A percentile compares a stretch with the other conserved stretches of the same genome.
Evolutionary conservation across 2,888 invertebrate species (phyloP).

Genomic region (Biston betularia): DNA sequence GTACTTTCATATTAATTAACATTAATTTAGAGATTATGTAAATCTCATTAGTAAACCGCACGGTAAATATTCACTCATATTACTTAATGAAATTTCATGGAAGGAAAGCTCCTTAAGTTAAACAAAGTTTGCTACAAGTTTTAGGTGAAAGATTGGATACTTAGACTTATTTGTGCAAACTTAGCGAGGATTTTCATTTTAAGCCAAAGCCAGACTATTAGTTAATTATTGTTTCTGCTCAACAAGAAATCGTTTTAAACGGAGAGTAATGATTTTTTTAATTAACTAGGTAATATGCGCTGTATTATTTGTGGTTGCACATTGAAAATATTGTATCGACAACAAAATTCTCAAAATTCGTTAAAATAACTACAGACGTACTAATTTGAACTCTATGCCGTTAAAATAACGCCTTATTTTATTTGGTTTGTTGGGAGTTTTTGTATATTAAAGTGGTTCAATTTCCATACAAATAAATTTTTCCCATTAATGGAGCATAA

Average conservation of each 20-base stretch:
- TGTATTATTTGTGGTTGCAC: not conserved
- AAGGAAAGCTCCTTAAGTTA: slow-evolving; percentile 38
- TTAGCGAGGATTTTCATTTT: slow-evolving; percentile 19
- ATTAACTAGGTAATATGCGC: not conserved
- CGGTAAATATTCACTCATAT: slow-evolving; percentile 20
- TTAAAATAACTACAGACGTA: too few relatives aligned
- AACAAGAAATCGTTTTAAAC: not conserved
- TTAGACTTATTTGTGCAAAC: slow-evolving; percentile 30
- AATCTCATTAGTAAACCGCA: slow-evolving; percentile 24
- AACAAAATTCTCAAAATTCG: too few relatives aligned
- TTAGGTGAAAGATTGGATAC: slow-evolving; percentile 37
- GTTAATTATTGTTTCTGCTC: slow-evolving; percentile 1
- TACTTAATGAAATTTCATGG: slow-evolving; percentile 36
- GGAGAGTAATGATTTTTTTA: not conserved
- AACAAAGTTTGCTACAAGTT: slow-evolving; percentile 33
- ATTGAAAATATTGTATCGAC: too few relatives aligned
- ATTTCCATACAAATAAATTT: too few relatives aligned
- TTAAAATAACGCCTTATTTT: too few relatives aligned
- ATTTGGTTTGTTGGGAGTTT: too few relatives aligned
- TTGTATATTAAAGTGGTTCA: too few relatives aligned
- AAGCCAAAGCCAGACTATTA: slow-evolving; percentile 24
- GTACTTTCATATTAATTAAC: slow-evolving; percentile 10
- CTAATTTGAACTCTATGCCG: too few relatives aligned
- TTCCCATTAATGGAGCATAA: too few relatives aligned
- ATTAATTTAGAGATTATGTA: slow-evolving; percentile 26